phyloP scores from a whole-genome alignment of 2,888 invertebrate species.

The Ligdia adustata region DNA sequence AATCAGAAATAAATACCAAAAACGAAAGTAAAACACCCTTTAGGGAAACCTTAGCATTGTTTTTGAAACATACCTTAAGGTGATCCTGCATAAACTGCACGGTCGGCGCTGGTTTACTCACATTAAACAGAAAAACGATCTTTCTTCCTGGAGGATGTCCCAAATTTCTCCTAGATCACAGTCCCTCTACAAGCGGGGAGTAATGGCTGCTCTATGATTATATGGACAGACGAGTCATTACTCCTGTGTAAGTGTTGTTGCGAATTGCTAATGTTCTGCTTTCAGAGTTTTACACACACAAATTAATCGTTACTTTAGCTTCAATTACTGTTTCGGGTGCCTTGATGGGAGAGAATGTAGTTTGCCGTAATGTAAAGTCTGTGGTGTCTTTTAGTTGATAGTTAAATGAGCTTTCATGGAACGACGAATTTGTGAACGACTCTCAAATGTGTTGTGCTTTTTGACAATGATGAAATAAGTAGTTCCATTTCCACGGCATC shows the following conservation, averaged over 20 bases:
- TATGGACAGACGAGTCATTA: conserved; percentile 84
- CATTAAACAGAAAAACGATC: too few species aligned
- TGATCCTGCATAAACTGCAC: too few species aligned
- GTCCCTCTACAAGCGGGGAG: conserved; percentile 63
- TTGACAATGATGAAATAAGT: too few species aligned
- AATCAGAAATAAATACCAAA: too few species aligned
- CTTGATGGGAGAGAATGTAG: conserved; percentile 9
- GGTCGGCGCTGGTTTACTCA: too few species aligned
- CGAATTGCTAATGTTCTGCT: conserved; percentile 80
- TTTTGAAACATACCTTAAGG: too few species aligned
- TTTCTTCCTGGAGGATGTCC: conserved; percentile 1
- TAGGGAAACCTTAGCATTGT: too few species aligned
- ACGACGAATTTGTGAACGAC: too few species aligned
- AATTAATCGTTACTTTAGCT: conserved; percentile 74
- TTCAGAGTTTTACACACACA: conserved; percentile 74
- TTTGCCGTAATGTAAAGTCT: conserved; percentile 11
- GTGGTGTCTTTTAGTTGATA: conserved; percentile 7
- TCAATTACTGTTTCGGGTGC: conserved; percentile 55
- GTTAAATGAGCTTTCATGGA: too few species aligned
- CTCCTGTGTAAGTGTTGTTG: conserved; percentile 82
- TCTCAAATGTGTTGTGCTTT: too few species aligned
- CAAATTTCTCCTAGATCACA: conserved; percentile 12
- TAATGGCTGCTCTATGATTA: conserved; percentile 83
- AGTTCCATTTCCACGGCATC: too few species aligned
- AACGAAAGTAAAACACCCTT: too few species aligned